Evolutionary conservation across 1,140 invertebrate species (phyloP).

Genomic region (Meloidogyne exigua): DNA sequence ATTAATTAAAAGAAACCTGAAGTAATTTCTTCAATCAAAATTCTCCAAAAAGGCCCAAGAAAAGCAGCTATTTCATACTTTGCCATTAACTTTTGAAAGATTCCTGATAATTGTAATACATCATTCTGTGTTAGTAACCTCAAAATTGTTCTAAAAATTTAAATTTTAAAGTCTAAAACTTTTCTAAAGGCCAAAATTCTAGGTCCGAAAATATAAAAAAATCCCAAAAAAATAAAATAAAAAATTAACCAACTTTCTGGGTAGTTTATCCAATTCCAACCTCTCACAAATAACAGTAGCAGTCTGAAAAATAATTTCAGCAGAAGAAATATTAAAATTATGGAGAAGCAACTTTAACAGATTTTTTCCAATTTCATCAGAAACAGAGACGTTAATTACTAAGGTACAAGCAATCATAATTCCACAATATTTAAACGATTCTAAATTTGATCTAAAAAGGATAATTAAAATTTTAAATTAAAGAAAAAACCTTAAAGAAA

Average conservation of each 20-base stretch:
- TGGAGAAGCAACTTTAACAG: slow-evolving; percentile 26
- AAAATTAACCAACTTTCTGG: slow-evolving; percentile 6
- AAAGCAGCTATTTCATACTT: slow-evolving; percentile 2
- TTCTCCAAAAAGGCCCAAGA: slow-evolving; percentile 15
- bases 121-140: slow-evolving; percentile 7
- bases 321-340: slow-evolving; percentile 3
- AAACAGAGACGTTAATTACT: slow-evolving; percentile 30
- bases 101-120: background rate
- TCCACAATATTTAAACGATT: slow-evolving; percentile 27
- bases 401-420: slow-evolving; percentile 32
- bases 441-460: slow-evolving; percentile 26
- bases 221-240: no score
- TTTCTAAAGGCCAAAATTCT: no score
- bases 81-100: slow-evolving; percentile 17
- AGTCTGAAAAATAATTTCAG: slow-evolving; percentile 7
- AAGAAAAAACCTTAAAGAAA: slow-evolving; percentile 41
- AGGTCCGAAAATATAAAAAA: no score
- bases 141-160: slow-evolving; percentile 4
- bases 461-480: slow-evolving; percentile 6
- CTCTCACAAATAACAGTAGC: slow-evolving; percentile 16
- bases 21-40: slow-evolving; percentile 14
- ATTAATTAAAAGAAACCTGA: background rate
- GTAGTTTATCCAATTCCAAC: slow-evolving; percentile 16
- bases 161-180: background rate
- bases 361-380: slow-evolving; percentile 29